Percentiles rank a stretch among this genome's conserved stretches.
Conservation (phyloP, 2,113 vertebrate genomes). For the Marmota flaviventris region DNA sequence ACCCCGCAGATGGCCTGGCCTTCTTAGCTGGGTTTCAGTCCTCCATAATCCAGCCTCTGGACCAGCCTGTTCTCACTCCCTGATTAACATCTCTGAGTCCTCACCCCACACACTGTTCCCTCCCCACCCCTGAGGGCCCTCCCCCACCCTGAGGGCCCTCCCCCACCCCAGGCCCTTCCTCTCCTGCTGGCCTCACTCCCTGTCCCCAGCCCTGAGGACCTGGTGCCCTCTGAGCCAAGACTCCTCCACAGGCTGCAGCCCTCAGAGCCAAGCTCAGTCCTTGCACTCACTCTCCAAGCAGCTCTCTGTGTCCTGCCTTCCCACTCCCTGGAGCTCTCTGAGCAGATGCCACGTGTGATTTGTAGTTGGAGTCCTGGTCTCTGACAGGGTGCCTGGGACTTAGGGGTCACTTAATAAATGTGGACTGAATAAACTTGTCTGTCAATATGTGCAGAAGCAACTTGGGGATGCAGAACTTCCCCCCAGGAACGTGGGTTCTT, state of each 20-base stretch:
- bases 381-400: neutral
- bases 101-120: neutral
- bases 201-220: neutral
- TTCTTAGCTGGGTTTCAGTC: constrained; percentile 58
- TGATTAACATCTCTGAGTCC: constrained; percentile 33
- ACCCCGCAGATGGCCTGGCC: constrained; percentile 68
- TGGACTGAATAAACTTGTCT: neutral
- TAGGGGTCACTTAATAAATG: neutral
- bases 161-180: neutral
- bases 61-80: constrained; percentile 16
- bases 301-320: neutral
- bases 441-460: neutral
- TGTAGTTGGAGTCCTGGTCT: neutral
- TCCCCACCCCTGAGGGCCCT: too few species aligned
- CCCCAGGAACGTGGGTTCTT: neutral
- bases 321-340: neutral
- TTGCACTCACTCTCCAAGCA: neutral
- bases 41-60: constrained; percentile 34
- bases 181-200: neutral
- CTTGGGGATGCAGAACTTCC: neutral
- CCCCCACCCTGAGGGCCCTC: too few species aligned
- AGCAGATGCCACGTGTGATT: neutral
- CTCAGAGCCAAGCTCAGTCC: neutral
- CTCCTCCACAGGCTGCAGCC: neutral
- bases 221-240: neutral